Evolutionary conservation across 2,797 vertebrate genomes (phyloP).

Genomic region (Myotis myotis): DNA sequence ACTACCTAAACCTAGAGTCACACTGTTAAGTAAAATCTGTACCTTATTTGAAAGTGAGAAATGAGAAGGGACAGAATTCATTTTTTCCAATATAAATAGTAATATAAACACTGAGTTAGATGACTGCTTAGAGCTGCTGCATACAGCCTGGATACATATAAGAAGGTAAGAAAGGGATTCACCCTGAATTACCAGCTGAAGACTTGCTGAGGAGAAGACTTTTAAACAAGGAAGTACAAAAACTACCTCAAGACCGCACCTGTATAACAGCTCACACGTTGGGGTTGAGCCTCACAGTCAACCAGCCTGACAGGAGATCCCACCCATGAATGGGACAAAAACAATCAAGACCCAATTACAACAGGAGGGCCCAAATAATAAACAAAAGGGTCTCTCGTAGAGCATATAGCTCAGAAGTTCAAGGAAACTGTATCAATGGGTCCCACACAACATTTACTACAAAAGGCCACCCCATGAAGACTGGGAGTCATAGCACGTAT

Average conservation of each 20-base stretch:
- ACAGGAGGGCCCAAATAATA: not conserved
- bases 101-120: not conserved
- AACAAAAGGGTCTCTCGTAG: not conserved
- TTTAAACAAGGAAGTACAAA: not conserved
- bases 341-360: not conserved
- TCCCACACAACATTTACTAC: not conserved
- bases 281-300: not conserved
- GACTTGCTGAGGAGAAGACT: not conserved
- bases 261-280: not conserved
- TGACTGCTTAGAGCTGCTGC: not conserved
- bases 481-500: not conserved
- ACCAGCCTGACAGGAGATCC: not conserved
- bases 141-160: not conserved
- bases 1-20: not conserved
- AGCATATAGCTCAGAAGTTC: not conserved
- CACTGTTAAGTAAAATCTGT: not conserved
- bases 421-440: not conserved
- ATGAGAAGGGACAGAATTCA: not conserved
- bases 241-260: not conserved
- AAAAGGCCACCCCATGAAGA: not conserved
- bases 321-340: not conserved
- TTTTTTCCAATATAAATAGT: not conserved
- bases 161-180: not conserved
- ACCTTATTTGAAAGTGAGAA: not conserved
- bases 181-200: not conserved